Base-by-base conservation (phyloP, 1,140 invertebrate species). In the Drosophila persimilis region DNA sequence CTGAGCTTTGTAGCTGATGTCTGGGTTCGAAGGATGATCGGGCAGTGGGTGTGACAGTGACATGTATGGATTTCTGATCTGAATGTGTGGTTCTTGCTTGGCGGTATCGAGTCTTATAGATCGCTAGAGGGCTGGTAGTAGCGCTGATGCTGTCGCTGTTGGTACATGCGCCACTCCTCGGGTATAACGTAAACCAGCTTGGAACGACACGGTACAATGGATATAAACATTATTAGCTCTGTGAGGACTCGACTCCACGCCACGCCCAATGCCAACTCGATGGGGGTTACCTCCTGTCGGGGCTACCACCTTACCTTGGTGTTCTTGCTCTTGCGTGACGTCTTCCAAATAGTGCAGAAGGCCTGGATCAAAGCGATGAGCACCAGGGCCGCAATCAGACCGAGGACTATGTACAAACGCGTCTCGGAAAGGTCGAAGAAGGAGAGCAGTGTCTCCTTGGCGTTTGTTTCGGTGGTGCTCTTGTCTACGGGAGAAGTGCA, bases 361-460 rank as follows among this genome's bases (percentile, higher is more conserved):
- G 96, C 97, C 92, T 98, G 97, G 17, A 98, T 92, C 3, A 98
- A 72, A 11, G 96, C 95, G 7, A 98, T 93, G 7, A 97, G 92
- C 11, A 97, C 92, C 54, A 98, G 91, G 1, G 96, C 96, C 11
- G 93, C 94, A 59, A 98, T 94, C 65, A 96, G 96, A 7, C 95
- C 97, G 45, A 97, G 92, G 9, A 98, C 95, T 65, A 96, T 95
- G 92, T 96, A 97, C 57, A 97, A 92, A 79, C 96, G 96, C 3
- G 94, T 94, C 74, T 93, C 94, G 1, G 95, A 93, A 26, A 94
- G 90, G 61, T 93, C 92, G 79, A 94, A 94, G 92, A 94, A 94
- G 15, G 91, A 92, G 50, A 90, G 89, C 11, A 89, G 71, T 0
- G 84, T 66, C 2, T 91, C 91, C 35, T 92, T 91, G 17, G 78